Base-by-base conservation (phyloP, 2,888 invertebrate species). In the Elysia crispata region DNA sequence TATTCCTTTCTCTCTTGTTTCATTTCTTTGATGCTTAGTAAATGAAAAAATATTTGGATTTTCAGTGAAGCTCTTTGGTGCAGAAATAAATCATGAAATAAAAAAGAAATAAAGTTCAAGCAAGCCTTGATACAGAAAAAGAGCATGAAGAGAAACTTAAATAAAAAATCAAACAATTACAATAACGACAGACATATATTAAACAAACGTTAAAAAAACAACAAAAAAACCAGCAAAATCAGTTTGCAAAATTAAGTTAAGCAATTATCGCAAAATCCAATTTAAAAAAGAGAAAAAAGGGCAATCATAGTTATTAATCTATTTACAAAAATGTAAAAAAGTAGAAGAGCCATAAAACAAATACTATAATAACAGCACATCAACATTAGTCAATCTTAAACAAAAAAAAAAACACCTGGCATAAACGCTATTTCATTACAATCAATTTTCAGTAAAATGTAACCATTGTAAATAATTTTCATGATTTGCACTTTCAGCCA, bases 41-140 rank as follows among this genome's bases (percentile, higher is more conserved):
- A 41, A 41, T 11, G 50, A 31, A 69, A 57, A 23, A 69, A 31
- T 54, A 77, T 67, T 49, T 78, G 50, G 77, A 77, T 62, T 64
- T 73, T 50, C 66, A 41, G 72, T 33, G 70, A 28, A 81, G 76
- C 73, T 73, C 73, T 81, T 81, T 73, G 77, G 77, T 77, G 66
- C 18, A n/a, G 23, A 60, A 62, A 33, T n/a, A 41, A 49, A 33
- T 18, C 23, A 1, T 18, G 11, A 23, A 31, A 64, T 25, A 50
- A 23, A 50, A 76, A 30, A 69, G 18, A n/a, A 20, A 31, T 20
- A 72, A 72, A 25, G 33, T 28, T 54, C 33, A 67, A 76, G 28
- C 11, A 76, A 31, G 41, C 41, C 41, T 41, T 41, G 41, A 41
- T 41, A 6, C 54, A 20, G 28, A 25, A n/a, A 76, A 50, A 20